These are phyloP conservation scores for Salmo trutta DNA, from an alignment of 2,797 vertebrate species.

Conservation along the genomic window DNA sequence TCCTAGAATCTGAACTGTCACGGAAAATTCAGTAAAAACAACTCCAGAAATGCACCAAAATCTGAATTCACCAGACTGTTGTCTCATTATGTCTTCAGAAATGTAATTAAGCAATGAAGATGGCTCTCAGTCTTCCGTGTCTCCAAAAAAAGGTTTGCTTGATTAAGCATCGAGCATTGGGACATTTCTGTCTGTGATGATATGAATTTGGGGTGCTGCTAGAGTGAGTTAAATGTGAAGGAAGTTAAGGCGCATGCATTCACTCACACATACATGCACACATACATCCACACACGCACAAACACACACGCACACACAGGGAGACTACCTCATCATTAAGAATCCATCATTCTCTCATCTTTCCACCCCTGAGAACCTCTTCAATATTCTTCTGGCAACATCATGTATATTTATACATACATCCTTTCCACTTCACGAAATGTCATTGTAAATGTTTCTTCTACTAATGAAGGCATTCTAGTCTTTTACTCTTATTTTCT, in stretches of 20 bases:
- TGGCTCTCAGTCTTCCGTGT: constrained; percentile 49
- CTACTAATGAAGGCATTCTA: constrained; percentile 68
- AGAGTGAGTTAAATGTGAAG: constrained; percentile 21
- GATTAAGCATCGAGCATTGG: constrained; percentile 66
- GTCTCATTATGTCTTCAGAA: constrained; percentile 57
- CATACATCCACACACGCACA: constrained; percentile 20
- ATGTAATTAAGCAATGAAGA: constrained; percentile 66
- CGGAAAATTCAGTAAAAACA: constrained; percentile 26
- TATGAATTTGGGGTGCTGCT: constrained; percentile 64
- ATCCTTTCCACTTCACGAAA: constrained; percentile 69
- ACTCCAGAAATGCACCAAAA: constrained; percentile 31
- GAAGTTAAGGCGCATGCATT: constrained; percentile 16
- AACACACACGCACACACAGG: constrained; percentile 30
- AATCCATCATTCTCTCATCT: constrained; percentile 72
- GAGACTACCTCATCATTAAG: constrained; percentile 71
- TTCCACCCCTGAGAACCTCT: constrained; percentile 69
- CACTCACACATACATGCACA: constrained; percentile 55
- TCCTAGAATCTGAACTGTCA: neutral
- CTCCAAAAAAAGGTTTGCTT: constrained; percentile 56
- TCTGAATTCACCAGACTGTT: constrained; percentile 41
- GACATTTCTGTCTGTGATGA: constrained; percentile 67
- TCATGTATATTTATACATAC: constrained; percentile 80
- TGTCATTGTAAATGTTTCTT: constrained; percentile 77
- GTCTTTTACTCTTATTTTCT: constrained; percentile 62
- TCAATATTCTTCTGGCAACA: constrained; percentile 65